phyloP scores from a whole-genome alignment of 2,113 vertebrate genomes.

The Struthidea cinerea region DNA sequence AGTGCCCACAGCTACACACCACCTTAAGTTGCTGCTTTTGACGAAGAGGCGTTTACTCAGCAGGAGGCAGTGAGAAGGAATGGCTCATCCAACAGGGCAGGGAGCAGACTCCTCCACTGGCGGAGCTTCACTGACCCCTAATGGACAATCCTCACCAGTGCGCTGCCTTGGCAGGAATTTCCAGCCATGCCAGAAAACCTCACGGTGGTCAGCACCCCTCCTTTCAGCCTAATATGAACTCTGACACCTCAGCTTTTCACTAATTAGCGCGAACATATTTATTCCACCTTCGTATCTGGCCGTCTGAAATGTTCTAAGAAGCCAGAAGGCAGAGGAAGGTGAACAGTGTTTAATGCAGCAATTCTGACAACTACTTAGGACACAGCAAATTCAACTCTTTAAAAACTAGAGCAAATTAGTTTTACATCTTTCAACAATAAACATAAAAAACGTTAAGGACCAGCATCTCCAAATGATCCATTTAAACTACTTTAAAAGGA shows the following conservation, averaged over 20 bases:
- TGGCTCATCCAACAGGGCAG: accelerated
- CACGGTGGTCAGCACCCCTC: accelerated
- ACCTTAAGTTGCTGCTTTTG: accelerated
- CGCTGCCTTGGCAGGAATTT: neutral
- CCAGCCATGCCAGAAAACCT: accelerated
- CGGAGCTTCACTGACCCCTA: constrained; percentile 43
- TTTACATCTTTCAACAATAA: neutral
- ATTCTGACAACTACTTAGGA: neutral
- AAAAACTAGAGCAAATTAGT: neutral
- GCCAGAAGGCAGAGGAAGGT: neutral
- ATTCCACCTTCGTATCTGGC: accelerated
- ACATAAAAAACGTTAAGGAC: neutral
- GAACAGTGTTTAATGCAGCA: neutral
- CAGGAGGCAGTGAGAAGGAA: accelerated
- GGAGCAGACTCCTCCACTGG: neutral
- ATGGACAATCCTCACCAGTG: neutral
- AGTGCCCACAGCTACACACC: neutral
- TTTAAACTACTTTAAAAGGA: neutral
- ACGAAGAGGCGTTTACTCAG: accelerated
- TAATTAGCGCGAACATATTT: neutral
- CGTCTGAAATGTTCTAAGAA: neutral
- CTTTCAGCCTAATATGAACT: accelerated
- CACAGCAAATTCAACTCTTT: neutral
- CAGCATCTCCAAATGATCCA: neutral
- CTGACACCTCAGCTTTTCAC: neutral